Percentiles rank a stretch among this genome's conserved stretches.
Evolutionary conservation across 2,797 vertebrate species (phyloP).

Genomic region (Lacerta viridis): DNA sequence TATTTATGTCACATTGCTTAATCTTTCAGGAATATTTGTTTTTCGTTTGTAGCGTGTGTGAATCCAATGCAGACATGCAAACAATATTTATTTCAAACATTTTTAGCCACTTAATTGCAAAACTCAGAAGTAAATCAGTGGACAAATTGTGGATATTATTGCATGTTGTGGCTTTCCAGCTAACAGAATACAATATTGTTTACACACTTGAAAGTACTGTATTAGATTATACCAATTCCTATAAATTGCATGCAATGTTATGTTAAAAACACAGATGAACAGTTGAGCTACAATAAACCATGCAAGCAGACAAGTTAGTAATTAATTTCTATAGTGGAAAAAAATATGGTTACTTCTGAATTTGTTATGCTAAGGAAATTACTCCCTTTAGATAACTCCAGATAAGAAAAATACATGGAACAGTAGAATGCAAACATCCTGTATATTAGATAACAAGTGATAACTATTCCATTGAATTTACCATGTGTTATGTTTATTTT

Average conservation of each 20-base stretch:
- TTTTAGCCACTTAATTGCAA: background rate
- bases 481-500: background rate
- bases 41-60: background rate
- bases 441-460: background rate
- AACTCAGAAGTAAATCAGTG: constrained; percentile 35
- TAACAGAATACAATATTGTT: background rate
- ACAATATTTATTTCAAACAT: background rate
- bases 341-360: background rate
- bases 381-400: background rate
- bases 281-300: background rate
- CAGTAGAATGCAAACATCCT: background rate
- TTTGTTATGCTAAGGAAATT: background rate
- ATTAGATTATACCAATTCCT: background rate
- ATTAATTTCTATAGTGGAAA: background rate
- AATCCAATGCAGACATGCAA: constrained; percentile 5
- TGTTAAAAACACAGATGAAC: background rate
- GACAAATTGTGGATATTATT: constrained; percentile 18
- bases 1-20: background rate
- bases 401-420: background rate
- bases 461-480: background rate
- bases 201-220: background rate
- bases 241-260: constrained; percentile 9
- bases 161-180: background rate
- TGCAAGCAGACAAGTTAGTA: background rate
- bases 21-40: background rate